Base-by-base conservation (phyloP, 37 sponge, comb jelly and placozoan genomes). In the Chondrilla cf. caribensis region DNA sequence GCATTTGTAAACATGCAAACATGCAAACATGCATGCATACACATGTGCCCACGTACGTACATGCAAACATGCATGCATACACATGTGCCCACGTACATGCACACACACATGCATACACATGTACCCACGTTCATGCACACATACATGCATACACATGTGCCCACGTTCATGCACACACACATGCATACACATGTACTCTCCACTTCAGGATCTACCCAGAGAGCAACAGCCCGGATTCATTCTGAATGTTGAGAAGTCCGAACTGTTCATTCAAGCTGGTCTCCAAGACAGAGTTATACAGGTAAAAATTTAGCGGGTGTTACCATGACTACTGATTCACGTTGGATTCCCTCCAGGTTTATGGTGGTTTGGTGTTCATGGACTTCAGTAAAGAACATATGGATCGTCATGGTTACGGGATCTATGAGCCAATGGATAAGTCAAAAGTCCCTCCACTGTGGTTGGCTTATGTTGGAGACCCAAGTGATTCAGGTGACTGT, bases 221-320 rank as follows among this genome's bases (percentile, higher is more conserved):
- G 82, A 60, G 37, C 6, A 85, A 8, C 91, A 90, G 54, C 95
- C 95, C 1, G 81, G 85, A 41, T 91, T 94, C 83, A 89, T 91
- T 14, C 84, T 94, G 38, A 84, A 86, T 64, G 95, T 91, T 18
- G 95, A 94, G 72, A 83, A 38, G 8, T 79, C 77, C 43, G 95
- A 94, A 44, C 85, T 94, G 26, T 91, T 86, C 64, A 94, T 94
- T 54, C 89, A 88, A 70, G 95, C 92, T 73, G 95, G 95, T 33
- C 85, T 94, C 5, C 92, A 91, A 70, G 95, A 94, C 75, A 84
- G 95, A 44, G 95, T 94, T 31, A 86, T 94, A 71, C 95, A 94
- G 85, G 95, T 90, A 26, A 76, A 64, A 15, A n/a, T 7, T 6
- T 7, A 62, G 5, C 29, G 8, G n/a, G 6, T 29, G 64, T 28